phyloP scores from a whole-genome alignment of 2,888 invertebrate species.

The Entomobrya multifasciata region DNA sequence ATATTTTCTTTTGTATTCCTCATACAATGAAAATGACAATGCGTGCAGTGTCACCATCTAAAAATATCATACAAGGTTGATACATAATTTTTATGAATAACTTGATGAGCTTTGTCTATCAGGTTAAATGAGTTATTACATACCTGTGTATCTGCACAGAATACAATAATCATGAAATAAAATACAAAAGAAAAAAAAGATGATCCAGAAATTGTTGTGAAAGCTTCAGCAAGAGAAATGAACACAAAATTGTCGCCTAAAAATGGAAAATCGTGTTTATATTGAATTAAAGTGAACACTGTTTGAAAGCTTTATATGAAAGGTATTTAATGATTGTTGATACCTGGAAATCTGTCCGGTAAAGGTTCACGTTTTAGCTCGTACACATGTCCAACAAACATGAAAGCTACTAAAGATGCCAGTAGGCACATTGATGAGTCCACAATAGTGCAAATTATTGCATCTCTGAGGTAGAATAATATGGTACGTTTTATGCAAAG shows the following conservation, averaged over 20 bases:
- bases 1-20: constrained; percentile 58
- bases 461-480: not conserved
- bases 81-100: not conserved
- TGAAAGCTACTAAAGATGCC: not conserved
- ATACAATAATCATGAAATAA: constrained; percentile 37
- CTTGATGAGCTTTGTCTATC: too few relatives aligned
- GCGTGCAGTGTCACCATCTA: constrained; percentile 32
- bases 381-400: constrained; percentile 35
- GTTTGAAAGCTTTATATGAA: too few relatives aligned
- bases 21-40: not conserved
- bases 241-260: constrained; percentile 34
- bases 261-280: too few relatives aligned
- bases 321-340: too few relatives aligned
- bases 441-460: not conserved
- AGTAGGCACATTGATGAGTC: not conserved
- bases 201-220: constrained; percentile 25
- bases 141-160: constrained; percentile 43
- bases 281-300: too few relatives aligned
- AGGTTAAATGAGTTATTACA: too few relatives aligned
- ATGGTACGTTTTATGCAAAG: not conserved
- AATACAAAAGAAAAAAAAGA: constrained; percentile 41
- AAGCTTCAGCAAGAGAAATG: constrained; percentile 26
- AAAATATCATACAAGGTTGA: not conserved
- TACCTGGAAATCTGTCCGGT: constrained; percentile 36
- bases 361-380: not conserved